phyloP scores from a whole-genome alignment of 1,140 invertebrate genomes.

The Ridgeia piscesae region DNA sequence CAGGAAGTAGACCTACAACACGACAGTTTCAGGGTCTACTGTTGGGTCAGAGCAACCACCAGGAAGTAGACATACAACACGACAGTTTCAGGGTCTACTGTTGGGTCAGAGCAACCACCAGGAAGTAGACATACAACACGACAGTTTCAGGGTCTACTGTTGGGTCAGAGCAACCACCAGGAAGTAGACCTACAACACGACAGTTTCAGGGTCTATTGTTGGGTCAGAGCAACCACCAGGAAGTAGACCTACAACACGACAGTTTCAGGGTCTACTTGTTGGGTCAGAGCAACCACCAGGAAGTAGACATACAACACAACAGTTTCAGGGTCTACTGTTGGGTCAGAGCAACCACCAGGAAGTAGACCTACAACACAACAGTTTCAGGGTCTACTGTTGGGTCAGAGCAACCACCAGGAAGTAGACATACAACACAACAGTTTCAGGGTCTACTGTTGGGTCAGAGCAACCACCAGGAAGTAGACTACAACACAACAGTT shows the following conservation, averaged over 20 bases:
- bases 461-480: not conserved
- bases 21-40: not conserved
- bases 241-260: not conserved
- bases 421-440: not conserved
- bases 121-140: not conserved
- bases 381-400: not conserved
- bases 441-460: not conserved
- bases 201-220: not conserved
- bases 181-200: not conserved
- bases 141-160: not conserved
- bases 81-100: constrained; percentile 3
- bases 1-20: not conserved
- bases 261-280: not conserved
- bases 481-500: not conserved
- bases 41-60: not conserved
- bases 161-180: not conserved
- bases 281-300: not conserved
- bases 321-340: not conserved
- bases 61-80: not conserved
- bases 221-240: not conserved
- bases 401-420: not conserved
- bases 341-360: not conserved
- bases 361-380: not conserved
- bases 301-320: not conserved
- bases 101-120: not conserved